These are phyloP conservation scores for Somateria mollissima DNA, from an alignment of 2,797 vertebrate species.

Conservation along the genomic window DNA sequence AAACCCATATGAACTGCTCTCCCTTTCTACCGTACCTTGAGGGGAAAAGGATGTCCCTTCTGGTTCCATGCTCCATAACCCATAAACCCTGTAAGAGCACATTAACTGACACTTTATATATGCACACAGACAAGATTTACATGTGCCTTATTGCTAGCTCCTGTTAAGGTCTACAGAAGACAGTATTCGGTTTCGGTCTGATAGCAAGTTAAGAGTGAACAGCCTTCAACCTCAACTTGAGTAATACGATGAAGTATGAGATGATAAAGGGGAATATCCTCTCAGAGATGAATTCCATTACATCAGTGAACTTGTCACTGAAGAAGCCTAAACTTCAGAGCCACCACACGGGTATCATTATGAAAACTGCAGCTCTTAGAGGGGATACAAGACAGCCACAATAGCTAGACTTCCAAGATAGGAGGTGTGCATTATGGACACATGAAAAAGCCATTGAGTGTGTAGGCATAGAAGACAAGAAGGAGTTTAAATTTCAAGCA, in stretches of 20 bases:
- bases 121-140: not conserved
- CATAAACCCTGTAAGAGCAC: not conserved
- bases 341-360: not conserved
- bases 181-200: not conserved
- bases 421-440: not conserved
- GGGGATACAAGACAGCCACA: not conserved
- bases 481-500: not conserved
- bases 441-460: not conserved
- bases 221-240: not conserved
- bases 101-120: not conserved
- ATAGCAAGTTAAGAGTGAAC: not conserved
- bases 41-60: not conserved
- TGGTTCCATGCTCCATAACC: not conserved
- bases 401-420: not conserved
- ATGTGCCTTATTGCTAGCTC: not conserved
- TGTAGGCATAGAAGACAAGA: not conserved
- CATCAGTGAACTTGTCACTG: not conserved
- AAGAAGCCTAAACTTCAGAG: not conserved
- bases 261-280: not conserved
- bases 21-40: not conserved
- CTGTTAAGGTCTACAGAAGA: not conserved
- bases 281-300: not conserved
- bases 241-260: not conserved
- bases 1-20: too few species aligned
- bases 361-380: not conserved